Percentiles rank a stretch among this genome's conserved stretches.
Conservation (phyloP, 2,113 vertebrate species). For the Aythya baeri region DNA sequence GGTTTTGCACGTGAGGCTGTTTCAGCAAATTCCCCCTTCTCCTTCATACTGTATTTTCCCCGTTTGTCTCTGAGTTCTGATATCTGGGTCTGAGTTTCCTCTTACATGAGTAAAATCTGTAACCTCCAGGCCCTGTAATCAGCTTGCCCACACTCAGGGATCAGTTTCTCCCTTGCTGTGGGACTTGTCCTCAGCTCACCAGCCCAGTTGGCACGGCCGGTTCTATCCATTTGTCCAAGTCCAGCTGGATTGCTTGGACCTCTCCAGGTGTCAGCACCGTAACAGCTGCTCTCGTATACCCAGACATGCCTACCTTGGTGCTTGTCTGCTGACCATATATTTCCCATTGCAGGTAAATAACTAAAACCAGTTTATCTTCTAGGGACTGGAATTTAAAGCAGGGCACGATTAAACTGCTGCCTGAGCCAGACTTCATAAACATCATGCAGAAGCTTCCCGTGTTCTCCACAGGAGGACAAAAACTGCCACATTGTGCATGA, state of each 20-base stretch:
- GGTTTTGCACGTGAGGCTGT: neutral
- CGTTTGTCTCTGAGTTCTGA: rapidly evolving
- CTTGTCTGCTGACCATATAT: neutral
- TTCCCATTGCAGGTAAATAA: neutral
- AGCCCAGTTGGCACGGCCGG: neutral
- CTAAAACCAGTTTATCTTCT: neutral
- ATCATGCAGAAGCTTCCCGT: neutral
- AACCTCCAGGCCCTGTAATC: neutral
- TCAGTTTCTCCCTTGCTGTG: neutral
- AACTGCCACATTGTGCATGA: neutral
- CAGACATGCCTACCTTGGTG: neutral
- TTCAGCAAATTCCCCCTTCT: neutral
- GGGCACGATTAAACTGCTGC: neutral
- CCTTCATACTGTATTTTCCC: neutral
- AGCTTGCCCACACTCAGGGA: neutral
- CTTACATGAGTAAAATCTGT: neutral
- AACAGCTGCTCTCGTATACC: neutral
- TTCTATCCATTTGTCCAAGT: neutral
- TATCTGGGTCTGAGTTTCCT: neutral
- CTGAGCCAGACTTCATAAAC: neutral
- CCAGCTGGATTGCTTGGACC: neutral
- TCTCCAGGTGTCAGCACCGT: neutral
- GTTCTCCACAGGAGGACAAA: neutral
- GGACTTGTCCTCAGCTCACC: neutral
- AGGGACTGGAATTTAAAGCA: neutral